Evolutionary conservation across 2,888 invertebrate species (phyloP).

Genomic region (Agrochola circellaris): DNA sequence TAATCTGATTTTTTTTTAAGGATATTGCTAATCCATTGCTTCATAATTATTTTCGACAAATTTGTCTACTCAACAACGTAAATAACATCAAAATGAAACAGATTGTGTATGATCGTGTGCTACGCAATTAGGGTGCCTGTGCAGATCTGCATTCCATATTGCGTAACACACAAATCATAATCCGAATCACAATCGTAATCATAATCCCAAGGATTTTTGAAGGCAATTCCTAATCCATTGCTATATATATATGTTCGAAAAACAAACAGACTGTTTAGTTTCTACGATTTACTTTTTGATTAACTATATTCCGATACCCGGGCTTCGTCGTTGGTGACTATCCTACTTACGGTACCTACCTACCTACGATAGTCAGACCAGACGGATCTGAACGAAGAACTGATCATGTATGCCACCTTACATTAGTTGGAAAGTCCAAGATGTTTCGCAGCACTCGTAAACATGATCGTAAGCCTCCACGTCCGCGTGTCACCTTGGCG

Average conservation of each 20-base stretch:
- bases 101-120: no score
- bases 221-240: neutral
- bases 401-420: neutral
- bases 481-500: constrained; percentile 56
- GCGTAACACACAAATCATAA: no score
- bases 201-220: neutral
- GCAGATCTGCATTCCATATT: no score
- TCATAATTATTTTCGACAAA: no score
- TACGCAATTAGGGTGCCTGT: no score
- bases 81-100: no score
- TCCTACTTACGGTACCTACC: neutral
- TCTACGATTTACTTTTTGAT: neutral
- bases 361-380: neutral
- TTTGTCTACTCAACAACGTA: no score
- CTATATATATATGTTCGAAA: neutral
- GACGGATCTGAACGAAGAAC: neutral
- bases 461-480: neutral
- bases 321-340: neutral
- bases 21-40: no score
- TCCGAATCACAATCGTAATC: no score
- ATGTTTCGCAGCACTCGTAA: neutral
- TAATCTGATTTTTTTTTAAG: no score
- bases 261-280: neutral
- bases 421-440: neutral
- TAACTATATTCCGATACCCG: neutral